Evolutionary conservation across 2,888 invertebrate species (phyloP), one percentile per base, ranked within the genome.

Genomic region (Crocallis elinguaria): DNA sequence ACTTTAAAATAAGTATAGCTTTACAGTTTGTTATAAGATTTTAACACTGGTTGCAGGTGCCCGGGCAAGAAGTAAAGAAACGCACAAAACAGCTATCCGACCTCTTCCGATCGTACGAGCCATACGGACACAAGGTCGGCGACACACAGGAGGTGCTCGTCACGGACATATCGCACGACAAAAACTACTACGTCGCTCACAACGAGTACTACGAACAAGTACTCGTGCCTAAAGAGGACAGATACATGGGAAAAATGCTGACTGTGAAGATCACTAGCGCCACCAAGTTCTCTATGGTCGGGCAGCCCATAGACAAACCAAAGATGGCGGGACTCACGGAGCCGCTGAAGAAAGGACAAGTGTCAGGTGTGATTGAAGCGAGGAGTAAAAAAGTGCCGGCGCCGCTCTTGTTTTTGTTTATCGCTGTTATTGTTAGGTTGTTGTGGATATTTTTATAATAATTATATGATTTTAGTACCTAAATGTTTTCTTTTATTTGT

Each of bases 161-260:
- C 0, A 99, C 99, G 0, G 99, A 99, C 83, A 85, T 96, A 46
- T 98, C 99, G 0, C 96, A 97, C 79, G 99, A 99, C 79, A 95
- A 95, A 64, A 93, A 95, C 51, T 95, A 97, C 82, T 98, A 94
- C 76, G 99, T 99, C 6, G 98, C 95, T 0, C 99, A 99, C 86
- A 99, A 99, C 84, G 96, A 98, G 78, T 96, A 88, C 75, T 99
- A 99, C 77, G 98, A 99, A 76, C 99, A 90, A 64, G 95, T 98
- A 0, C 80, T 98, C 49, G 93, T 98, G 0, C 97, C 97, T 0
- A 95, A 96, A 88, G 92, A 93, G 4, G 92, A 95, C 0, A 93
- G 94, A 65, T 94, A 95, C 36, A 93, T 98, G 93, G 98, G 98
- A 0, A 96, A 96, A 76, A 93, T 95, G 81, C 90, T 98, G 0